Base-by-base conservation (phyloP, 2,113 vertebrate genomes). In the Tapirus terrestris region DNA sequence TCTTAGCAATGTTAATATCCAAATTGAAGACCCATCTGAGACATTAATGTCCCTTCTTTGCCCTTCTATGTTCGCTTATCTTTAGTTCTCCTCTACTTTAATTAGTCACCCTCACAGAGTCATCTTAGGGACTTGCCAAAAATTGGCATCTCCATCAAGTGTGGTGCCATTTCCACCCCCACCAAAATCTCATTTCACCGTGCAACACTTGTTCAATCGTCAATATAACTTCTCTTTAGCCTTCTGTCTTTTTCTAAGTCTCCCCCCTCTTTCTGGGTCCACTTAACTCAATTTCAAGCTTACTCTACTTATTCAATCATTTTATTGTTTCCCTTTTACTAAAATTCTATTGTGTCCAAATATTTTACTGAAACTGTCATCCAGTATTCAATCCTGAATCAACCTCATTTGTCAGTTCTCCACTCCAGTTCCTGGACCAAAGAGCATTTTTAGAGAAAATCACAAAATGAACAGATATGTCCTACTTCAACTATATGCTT, bases 301-400 rank as follows among this genome's bases (percentile, higher is more conserved):
- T 70, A 56, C 23, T 82, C 67, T 95, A n/a, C 17, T 53, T 51
- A 20, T 70, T 86, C 9, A 27, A 84, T 91, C 45, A 84, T 80
- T 70, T 86, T 45, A 90, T 11, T 25, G 13, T 56, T 96, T 87
- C 70, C 23, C 18, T 67, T 77, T 77, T 67, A 58, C 77, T 76
- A 73, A 92, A 95, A 83, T 95, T 95, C 13, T 80, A 18, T 48
- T 93, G 21, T 89, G 4, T 67, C 67, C 29, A 95, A 94, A 88
- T 90, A 21, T 94, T 92, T 95, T 87, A 48, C 29, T 77, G 13
- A 91, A 79, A 60, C 23, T 97, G 1, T 8, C 48, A 68, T 73
- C 31, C 4, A 36, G 0, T 94, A 43, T 73, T 63, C 21, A 94
- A 48, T 43, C 23, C 25, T 48, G 39, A 94, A 39, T 65, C 12